Base-by-base conservation (phyloP, 2,888 invertebrate genomes). In the Athalia rosae region DNA sequence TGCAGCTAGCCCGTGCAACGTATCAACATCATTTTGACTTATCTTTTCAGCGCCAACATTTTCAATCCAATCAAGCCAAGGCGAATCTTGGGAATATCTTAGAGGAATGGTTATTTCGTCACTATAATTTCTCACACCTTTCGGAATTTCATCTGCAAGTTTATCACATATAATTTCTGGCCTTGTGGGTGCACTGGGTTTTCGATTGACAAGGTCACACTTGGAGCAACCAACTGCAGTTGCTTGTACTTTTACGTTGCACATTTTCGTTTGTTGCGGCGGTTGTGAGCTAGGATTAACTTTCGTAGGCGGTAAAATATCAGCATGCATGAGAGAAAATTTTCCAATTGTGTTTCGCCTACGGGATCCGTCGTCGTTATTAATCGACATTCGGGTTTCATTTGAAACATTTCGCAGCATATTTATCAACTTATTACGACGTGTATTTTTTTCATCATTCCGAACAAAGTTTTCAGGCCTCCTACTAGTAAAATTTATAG, bases 31-130 rank as follows among this genome's bases (percentile, higher is more conserved):
- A 45, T 48, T 13, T 8, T 15, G 64, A 64, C 48, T 48, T 47
- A 64, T 64, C 56, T 28, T 28, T 28, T 0, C 28, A 28, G 28
- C 28, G 28, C 4, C 53, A 69, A 41, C 41, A n/a, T 13, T 13
- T 43, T 53, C 15, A 11, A 5, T 50, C 28, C 28, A 28, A 53
- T 5, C 41, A 9, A 53, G 11, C 56, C 47, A 5, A 53, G 69
- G 53, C 53, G 69, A 69, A 47, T 41, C 53, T 69, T 69, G 11
- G 41, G 69, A 53, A 53, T 43, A 69, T 69, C 56, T 50, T 8
- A 69, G 56, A 53, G 69, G 69, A 53, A 69, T 69, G 28, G 69
- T 56, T 53, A 53, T 53, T 53, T 69, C 69, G n/a, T 41, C 41
- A 4, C 4, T 5, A 50, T 47, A 50, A 41, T 43, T 69, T 53